A percentile compares a stretch with the other conserved stretches of the same genome.
Conservation (phyloP, 1,140 invertebrate species). For the Drosophila murphyi region DNA sequence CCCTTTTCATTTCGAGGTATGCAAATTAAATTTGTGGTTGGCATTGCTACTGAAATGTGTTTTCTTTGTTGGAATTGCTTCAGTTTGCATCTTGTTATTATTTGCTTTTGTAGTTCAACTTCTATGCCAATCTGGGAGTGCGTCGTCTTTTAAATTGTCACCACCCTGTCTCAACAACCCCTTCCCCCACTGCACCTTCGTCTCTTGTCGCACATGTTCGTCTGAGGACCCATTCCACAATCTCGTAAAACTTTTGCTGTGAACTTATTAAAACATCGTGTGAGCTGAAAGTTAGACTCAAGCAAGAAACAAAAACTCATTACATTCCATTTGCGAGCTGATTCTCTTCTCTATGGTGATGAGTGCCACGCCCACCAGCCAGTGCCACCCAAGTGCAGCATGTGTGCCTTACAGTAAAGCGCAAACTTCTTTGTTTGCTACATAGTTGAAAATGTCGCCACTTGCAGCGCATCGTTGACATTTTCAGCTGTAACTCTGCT, state of each 20-base stretch:
- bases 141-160: constrained; percentile 13
- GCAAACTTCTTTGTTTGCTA: constrained; percentile 57
- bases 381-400: constrained; percentile 23
- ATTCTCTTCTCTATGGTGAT: constrained; percentile 24
- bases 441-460: constrained; percentile 64
- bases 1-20: neutral
- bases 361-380: constrained; percentile 41
- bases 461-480: constrained; percentile 55
- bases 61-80: constrained; percentile 14
- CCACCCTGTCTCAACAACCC: neutral
- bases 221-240: constrained; percentile 5
- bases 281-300: constrained; percentile 28
- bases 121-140: constrained; percentile 5
- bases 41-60: constrained; percentile 15
- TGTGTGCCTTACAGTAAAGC: constrained; percentile 48
- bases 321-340: constrained; percentile 32
- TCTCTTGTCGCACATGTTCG: neutral
- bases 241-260: constrained; percentile 53
- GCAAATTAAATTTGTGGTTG: constrained; percentile 6
- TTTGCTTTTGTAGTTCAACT: constrained; percentile 6
- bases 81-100: constrained; percentile 2
- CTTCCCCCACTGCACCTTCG: neutral
- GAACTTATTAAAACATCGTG: constrained; percentile 48
- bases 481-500: constrained; percentile 45
- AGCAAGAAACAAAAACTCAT: constrained; percentile 55